Conservation (phyloP, 2,888 invertebrate species). For the Podotricha telesiphe region DNA sequence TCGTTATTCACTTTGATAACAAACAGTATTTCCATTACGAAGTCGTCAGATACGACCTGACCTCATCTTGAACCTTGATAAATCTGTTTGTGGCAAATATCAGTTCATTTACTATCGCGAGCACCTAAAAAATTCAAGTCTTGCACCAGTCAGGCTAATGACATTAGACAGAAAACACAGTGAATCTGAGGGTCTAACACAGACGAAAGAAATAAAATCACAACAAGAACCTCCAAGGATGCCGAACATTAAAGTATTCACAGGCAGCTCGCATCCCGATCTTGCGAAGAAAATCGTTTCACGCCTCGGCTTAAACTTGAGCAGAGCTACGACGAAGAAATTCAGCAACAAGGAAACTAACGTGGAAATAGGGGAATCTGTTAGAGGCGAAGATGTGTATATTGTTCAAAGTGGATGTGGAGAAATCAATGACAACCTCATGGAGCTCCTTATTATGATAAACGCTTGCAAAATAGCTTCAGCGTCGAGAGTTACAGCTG, state of each 20-base stretch:
- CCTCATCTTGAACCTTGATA: conserved; percentile 74
- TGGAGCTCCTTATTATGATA: conserved; percentile 96
- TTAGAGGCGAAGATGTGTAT: conserved; percentile 96
- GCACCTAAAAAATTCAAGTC: conserved; percentile 56
- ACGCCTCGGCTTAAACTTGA: conserved; percentile 95
- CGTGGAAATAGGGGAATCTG: conserved; percentile 96
- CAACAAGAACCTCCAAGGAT: conserved; percentile 82
- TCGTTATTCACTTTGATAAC: conserved; percentile 52
- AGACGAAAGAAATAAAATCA: conserved; percentile 23
- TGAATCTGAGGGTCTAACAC: conserved; percentile 48
- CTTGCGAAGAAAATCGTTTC: conserved; percentile 97
- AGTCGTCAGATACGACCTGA: conserved; percentile 59
- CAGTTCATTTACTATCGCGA: conserved; percentile 58
- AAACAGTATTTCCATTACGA: conserved; percentile 57
- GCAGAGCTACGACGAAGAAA: conserved; percentile 98
- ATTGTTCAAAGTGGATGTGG: conserved; percentile 96
- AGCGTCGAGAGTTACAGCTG: conserved; percentile 94
- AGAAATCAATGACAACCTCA: conserved; percentile 95
- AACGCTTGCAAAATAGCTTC: conserved; percentile 97
- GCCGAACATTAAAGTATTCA: conserved; percentile 99
- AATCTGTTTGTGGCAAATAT: conserved; percentile 62
- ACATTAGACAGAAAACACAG: conserved; percentile 58
- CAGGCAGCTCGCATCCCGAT: conserved; percentile 98
- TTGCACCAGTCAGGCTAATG: conserved; percentile 60
- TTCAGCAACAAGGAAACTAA: conserved; percentile 99